Conservation (phyloP, 1,140 invertebrate genomes). For the Galleria mellonella region DNA sequence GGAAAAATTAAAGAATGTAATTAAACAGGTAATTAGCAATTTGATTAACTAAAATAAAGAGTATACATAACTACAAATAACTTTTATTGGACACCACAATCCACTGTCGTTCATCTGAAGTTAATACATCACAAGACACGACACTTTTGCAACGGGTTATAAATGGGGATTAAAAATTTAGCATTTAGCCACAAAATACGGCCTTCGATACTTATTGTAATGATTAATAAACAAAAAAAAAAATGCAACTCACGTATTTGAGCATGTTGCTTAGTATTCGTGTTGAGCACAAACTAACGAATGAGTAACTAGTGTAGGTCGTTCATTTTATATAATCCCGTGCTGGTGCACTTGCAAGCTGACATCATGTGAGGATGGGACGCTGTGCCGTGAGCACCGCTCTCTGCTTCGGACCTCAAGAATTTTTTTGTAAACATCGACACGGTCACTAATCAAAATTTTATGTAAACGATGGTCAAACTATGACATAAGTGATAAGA, state of each 20-base stretch:
- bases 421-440: constrained; percentile 10
- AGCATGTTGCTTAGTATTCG: constrained; percentile 62
- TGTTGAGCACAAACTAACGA: constrained; percentile 67
- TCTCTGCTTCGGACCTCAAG: constrained; percentile 6
- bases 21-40: no score
- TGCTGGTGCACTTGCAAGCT: constrained; percentile 54
- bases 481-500: constrained; percentile 1
- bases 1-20: no score
- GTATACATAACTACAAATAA: no score
- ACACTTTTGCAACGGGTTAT: constrained; percentile 23
- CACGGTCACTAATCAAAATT: background rate
- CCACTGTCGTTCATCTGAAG: background rate
- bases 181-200: constrained; percentile 4
- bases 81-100: background rate
- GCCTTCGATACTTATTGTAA: constrained; percentile 11
- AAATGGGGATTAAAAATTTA: constrained; percentile 11
- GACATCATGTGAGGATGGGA: constrained; percentile 58
- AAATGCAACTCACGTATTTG: constrained; percentile 60
- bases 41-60: no score
- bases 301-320: constrained; percentile 59
- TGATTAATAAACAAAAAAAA: constrained; percentile 18
- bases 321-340: constrained; percentile 63
- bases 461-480: background rate
- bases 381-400: constrained; percentile 16
- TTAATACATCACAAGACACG: constrained; percentile 20